Conservation (phyloP, 2,888 invertebrate genomes). For the Monopis laevigella region DNA sequence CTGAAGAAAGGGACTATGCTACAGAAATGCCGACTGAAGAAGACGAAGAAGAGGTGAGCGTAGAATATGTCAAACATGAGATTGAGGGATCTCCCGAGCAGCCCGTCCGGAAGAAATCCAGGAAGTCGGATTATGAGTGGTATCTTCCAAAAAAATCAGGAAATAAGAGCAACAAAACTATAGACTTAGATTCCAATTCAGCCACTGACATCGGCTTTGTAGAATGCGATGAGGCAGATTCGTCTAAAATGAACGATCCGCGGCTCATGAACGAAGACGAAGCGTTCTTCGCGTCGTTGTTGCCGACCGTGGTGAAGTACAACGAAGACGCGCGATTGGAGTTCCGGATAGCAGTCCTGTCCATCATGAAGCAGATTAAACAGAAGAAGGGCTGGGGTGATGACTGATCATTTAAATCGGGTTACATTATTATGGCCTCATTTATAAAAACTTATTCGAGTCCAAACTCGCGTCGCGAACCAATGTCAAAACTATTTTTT, state of each 20-base stretch:
- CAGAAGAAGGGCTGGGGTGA: conserved; percentile 34
- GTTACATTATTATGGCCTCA: too few species aligned
- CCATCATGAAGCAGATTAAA: conserved; percentile 46
- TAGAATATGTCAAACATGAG: conserved; percentile 19
- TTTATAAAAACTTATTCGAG: too few species aligned
- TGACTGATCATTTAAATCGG: neutral
- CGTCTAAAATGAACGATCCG: conserved; percentile 25
- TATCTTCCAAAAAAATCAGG: conserved; percentile 12
- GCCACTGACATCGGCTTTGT: conserved; percentile 31
- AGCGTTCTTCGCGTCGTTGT: conserved; percentile 52
- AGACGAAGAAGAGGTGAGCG: conserved; percentile 1
- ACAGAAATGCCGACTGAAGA: neutral
- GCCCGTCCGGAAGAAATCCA: conserved; percentile 22
- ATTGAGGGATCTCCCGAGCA: conserved; percentile 3
- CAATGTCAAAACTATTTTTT: too few species aligned
- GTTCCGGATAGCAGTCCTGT: conserved; percentile 49
- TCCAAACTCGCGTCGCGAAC: too few species aligned
- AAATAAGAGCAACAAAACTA: conserved; percentile 16
- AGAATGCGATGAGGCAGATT: conserved; percentile 28
- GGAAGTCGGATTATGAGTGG: conserved; percentile 17
- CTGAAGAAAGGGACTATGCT: conserved; percentile 22
- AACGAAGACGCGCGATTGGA: conserved; percentile 49
- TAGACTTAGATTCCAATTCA: neutral
- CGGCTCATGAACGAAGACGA: conserved; percentile 59
- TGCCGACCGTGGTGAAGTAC: conserved; percentile 50